phyloP scores from a whole-genome alignment of 2,888 invertebrate species.

The Incurvaria masculella region DNA sequence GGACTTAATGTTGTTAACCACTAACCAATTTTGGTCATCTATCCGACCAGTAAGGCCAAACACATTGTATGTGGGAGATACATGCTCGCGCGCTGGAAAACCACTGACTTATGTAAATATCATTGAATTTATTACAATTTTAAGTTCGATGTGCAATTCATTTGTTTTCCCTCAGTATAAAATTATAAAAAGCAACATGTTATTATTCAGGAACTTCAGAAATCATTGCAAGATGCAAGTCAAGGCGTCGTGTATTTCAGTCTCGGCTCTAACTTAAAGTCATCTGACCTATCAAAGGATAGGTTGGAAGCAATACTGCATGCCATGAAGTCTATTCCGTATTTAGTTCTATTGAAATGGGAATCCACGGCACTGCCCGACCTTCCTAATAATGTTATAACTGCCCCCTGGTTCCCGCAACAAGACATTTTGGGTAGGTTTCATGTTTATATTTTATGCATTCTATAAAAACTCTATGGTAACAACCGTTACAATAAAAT shows the following conservation, averaged over 20 bases:
- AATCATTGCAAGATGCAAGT: constrained; percentile 32
- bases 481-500: background rate
- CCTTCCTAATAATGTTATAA: constrained; percentile 38
- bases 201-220: constrained; percentile 25
- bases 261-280: constrained; percentile 42
- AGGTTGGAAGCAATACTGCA: constrained; percentile 31
- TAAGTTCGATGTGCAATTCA: no score
- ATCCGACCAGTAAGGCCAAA: no score
- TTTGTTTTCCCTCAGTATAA: no score
- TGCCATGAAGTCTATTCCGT: constrained; percentile 34
- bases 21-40: no score
- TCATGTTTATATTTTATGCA: background rate
- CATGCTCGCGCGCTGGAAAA: no score
- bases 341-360: constrained; percentile 46
- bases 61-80: no score
- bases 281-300: constrained; percentile 33
- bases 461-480: background rate
- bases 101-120: no score
- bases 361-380: constrained; percentile 35
- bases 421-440: constrained; percentile 38
- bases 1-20: no score
- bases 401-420: constrained; percentile 57
- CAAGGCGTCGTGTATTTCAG: constrained; percentile 48
- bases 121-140: no score
- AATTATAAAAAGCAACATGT: no score